Evolutionary conservation across 2,797 vertebrate genomes (phyloP).

Genomic region (Vultur gryphus): DNA sequence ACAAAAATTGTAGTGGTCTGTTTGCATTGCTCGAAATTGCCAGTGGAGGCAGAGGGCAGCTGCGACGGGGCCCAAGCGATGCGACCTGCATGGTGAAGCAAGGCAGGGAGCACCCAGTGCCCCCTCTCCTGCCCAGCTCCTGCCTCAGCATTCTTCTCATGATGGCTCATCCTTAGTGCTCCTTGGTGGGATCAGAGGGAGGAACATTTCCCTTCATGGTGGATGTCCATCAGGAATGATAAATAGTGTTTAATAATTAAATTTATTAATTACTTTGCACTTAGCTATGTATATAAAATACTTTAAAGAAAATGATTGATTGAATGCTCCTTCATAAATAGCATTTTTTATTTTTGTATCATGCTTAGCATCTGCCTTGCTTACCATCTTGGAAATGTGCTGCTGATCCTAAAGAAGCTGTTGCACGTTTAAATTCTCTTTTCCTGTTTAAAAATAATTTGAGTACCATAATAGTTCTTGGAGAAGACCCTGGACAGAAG

Average conservation of each 20-base stretch:
- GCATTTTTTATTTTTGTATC: not conserved
- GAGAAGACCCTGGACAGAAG: not conserved
- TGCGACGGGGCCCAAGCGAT: fast-evolving
- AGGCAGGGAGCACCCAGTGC: not conserved
- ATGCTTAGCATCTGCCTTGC: not conserved
- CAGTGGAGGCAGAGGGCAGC: not conserved
- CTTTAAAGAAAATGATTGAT: not conserved
- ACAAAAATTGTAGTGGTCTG: not conserved
- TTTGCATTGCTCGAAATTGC: not conserved
- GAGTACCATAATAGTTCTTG: not conserved
- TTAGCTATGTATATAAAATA: not conserved
- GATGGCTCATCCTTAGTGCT: not conserved
- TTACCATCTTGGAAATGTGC: not conserved
- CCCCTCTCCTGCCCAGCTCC: not conserved
- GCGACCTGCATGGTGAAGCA: not conserved
- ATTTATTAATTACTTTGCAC: not conserved
- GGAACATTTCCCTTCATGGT: not conserved
- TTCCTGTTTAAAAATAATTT: not conserved
- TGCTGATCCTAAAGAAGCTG: not conserved
- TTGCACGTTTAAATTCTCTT: not conserved
- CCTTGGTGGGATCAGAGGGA: not conserved
- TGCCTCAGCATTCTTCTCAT: not conserved
- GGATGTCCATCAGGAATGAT: not conserved
- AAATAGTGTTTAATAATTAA: not conserved
- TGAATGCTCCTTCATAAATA: not conserved